Evolutionary conservation across 2,888 invertebrate genomes (phyloP).

Genomic region (Tortrix viridana): DNA sequence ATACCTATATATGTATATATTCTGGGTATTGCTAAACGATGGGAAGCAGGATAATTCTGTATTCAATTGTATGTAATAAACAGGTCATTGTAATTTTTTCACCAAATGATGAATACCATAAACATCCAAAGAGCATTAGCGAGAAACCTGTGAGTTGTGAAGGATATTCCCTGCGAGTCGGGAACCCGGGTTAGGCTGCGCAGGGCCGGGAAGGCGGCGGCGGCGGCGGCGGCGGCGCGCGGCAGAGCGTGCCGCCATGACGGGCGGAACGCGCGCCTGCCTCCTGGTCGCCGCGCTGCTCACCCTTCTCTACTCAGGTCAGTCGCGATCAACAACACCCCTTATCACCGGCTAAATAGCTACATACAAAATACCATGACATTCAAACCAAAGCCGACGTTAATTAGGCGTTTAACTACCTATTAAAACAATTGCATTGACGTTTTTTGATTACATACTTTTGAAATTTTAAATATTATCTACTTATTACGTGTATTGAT

Average conservation of each 20-base stretch:
- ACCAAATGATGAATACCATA: neutral
- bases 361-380: too few relatives aligned
- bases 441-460: too few relatives aligned
- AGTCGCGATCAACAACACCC: constrained; percentile 41
- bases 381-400: too few relatives aligned
- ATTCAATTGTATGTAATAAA: too few relatives aligned
- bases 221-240: constrained; percentile 53
- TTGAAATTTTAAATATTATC: too few relatives aligned
- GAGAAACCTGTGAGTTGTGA: constrained; percentile 8
- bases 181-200: constrained; percentile 19
- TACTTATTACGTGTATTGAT: too few relatives aligned
- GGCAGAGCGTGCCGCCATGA: constrained; percentile 79
- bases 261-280: constrained; percentile 73
- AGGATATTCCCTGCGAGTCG: constrained; percentile 23
- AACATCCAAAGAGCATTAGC: neutral
- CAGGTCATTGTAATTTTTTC: constrained; percentile 3
- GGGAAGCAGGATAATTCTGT: too few relatives aligned
- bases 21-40: too few relatives aligned
- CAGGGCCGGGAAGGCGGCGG: constrained; percentile 46
- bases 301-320: constrained; percentile 77
- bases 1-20: too few relatives aligned
- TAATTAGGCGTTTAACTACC: neutral
- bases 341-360: too few relatives aligned
- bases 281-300: constrained; percentile 66
- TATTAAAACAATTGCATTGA: too few relatives aligned